Evolutionary conservation across 2,797 vertebrate species (phyloP), one percentile per base, ranked within the genome.

Genomic region (Macrochelys suwanniensis): DNA sequence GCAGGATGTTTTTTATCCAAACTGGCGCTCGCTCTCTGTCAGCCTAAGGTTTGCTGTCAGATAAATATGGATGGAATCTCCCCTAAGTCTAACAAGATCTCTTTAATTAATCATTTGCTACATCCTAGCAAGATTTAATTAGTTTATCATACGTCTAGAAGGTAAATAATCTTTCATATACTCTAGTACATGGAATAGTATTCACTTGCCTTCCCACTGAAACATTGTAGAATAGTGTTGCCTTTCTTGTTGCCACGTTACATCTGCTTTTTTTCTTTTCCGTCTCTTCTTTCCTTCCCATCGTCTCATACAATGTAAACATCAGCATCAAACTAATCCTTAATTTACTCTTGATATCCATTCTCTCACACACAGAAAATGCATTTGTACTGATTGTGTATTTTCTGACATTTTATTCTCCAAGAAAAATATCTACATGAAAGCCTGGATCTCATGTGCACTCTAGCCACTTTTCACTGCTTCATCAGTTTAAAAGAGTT

Each of bases 271-370:
- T 25, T 19, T 57, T 78, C 37, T 6, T 76, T 88, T 59, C 3
- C 71, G 61, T 87, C 59, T n/a, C 7, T 7, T 87, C 56, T 17
- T 82, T 89, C 56, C 53, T 92, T 74, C 47, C 42, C 45, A 47
- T 26, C 13, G 1, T 47, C 71, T 76, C 45, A 76, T 28, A 76
- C 23, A 76, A 76, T 47, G 42, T 76, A 76, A 76, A 76, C 42
- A 26, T 13, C 23, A 76, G 71, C 71, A 26, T 45, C 23, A 76
- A 26, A 47, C 11, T 45, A 13, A 45, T 76, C 42, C 42, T 76
- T 76, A 47, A 76, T 45, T 76, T 76, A 26, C 7, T 15, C 65
- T 76, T 76, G 23, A 45, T 76, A 76, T 76, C 23, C 25, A 42
- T 47, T 47, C 42, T 6, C 71, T 47, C 42, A 76, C 42, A 4